Conservation (phyloP, 1,140 invertebrate species). For the Cydia pomonella region DNA sequence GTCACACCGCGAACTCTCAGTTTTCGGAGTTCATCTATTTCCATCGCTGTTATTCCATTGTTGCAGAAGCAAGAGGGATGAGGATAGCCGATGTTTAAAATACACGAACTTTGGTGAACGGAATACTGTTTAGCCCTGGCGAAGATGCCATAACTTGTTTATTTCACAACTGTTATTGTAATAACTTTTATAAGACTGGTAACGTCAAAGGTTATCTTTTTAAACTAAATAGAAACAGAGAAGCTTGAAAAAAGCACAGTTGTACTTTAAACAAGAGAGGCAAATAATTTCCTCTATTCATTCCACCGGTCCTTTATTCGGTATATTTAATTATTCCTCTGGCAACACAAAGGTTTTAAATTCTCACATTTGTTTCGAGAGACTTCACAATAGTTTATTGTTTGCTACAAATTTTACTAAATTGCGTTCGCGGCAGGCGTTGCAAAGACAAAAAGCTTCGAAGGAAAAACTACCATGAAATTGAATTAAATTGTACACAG, state of each 20-base stretch:
- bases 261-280: background rate
- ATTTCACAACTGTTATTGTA: no score
- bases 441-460: background rate
- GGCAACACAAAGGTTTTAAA: conserved; percentile 15
- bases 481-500: background rate
- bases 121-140: no score
- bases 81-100: no score
- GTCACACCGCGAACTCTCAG: no score
- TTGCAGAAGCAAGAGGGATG: no score
- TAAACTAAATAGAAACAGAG: background rate
- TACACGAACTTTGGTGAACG: no score
- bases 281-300: conserved; percentile 11
- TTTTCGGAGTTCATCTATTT: no score
- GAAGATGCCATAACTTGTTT: no score
- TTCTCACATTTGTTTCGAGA: conserved; percentile 16
- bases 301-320: conserved; percentile 2
- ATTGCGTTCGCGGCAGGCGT: background rate
- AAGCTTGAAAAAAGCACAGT: background rate
- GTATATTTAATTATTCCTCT: conserved; percentile 11
- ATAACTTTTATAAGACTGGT: background rate
- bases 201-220: background rate
- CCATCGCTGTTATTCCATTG: no score
- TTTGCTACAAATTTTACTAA: conserved; percentile 15
- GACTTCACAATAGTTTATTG: conserved; percentile 19
- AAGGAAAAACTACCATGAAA: background rate